Conservation (phyloP, 2,113 vertebrate genomes). For the Protobothrops flavoviridis region DNA sequence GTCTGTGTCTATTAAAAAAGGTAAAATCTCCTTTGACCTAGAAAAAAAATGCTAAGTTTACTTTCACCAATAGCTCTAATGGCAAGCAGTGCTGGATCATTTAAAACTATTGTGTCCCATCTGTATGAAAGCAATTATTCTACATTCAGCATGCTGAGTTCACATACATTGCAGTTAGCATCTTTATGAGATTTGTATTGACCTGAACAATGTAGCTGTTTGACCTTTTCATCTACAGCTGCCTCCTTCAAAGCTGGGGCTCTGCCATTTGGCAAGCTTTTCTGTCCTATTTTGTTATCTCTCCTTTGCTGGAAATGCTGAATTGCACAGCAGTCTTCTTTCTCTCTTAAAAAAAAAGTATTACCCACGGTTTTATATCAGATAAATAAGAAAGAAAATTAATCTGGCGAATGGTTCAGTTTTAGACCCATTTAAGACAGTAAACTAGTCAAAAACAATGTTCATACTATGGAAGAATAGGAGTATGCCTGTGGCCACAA, state of each 20-base stretch:
- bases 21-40: not conserved
- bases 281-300: not conserved
- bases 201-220: not conserved
- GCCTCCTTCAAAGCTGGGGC: not conserved
- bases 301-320: not conserved
- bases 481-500: not conserved
- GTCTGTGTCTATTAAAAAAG: not conserved
- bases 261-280: not conserved
- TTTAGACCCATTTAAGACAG: not conserved
- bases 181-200: not conserved
- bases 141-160: not conserved
- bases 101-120: not conserved
- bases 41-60: conserved; percentile 13
- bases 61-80: conserved; percentile 1
- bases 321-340: not conserved
- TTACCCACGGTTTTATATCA: not conserved
- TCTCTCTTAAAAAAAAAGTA: not conserved
- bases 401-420: not conserved
- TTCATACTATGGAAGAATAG: not conserved
- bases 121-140: conserved; percentile 13
- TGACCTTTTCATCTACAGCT: not conserved
- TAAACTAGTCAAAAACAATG: not conserved
- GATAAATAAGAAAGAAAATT: not conserved
- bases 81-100: not conserved
- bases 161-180: not conserved